These are phyloP conservation scores for Epirrhoe alternata DNA, from an alignment of 2,888 invertebrate species.

Conservation along the genomic window DNA sequence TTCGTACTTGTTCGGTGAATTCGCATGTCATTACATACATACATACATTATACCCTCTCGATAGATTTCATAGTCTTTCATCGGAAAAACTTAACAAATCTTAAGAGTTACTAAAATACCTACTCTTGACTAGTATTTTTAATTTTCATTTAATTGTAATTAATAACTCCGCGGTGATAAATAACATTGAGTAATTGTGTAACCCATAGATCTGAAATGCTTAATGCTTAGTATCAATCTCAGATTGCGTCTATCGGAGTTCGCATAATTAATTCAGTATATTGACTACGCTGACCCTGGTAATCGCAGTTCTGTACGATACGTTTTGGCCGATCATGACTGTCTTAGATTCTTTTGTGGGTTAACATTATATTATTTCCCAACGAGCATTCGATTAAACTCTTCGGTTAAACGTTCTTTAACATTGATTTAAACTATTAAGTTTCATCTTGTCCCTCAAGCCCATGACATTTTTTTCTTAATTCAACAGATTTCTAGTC, in stretches of 20 bases:
- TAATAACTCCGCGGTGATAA: constrained; percentile 27
- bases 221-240: background rate
- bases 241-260: background rate
- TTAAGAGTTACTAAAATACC: constrained; percentile 59
- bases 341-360: constrained; percentile 18
- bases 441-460: constrained; percentile 47
- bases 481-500: constrained; percentile 78
- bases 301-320: constrained; percentile 3
- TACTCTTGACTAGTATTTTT: constrained; percentile 45
- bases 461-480: constrained; percentile 68
- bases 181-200: background rate
- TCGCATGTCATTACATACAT: constrained; percentile 70
- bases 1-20: constrained; percentile 78
- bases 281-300: constrained; percentile 3
- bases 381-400: background rate
- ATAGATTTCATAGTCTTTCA: constrained; percentile 84
- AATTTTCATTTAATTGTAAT: constrained; percentile 44
- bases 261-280: background rate
- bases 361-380: background rate
- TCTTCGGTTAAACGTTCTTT: background rate
- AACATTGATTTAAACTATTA: background rate
- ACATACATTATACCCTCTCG: constrained; percentile 53
- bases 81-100: constrained; percentile 81
- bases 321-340: constrained; percentile 9
- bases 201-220: constrained; percentile 63